phyloP scores from a whole-genome alignment of 1,140 invertebrate species.

The Drosophila takahashii region DNA sequence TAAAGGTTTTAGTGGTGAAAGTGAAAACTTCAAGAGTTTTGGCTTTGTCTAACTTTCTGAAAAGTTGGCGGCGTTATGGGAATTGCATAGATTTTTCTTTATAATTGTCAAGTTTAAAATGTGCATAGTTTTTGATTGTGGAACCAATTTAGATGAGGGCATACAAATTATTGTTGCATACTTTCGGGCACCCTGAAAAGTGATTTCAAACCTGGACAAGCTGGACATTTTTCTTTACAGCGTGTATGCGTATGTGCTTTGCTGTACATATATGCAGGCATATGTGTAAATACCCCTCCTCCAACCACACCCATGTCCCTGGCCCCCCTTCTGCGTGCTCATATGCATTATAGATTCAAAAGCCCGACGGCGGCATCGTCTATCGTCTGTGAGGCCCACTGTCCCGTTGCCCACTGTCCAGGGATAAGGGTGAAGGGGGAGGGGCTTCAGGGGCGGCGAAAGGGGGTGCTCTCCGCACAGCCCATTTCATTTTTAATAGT shows the following conservation, averaged over 20 bases:
- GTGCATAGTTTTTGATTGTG: not conserved
- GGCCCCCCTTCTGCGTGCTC: too few relatives aligned
- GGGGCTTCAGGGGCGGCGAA: slow-evolving; percentile 1
- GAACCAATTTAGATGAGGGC: not conserved
- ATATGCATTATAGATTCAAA: slow-evolving; percentile 47
- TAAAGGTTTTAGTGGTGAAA: slow-evolving; percentile 1
- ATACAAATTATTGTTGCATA: not conserved
- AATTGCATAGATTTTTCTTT: not conserved
- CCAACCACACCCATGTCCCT: not conserved
- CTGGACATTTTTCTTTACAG: not conserved
- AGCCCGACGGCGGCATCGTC: slow-evolving; percentile 14
- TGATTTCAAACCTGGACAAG: not conserved
- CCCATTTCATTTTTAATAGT: slow-evolving; percentile 79
- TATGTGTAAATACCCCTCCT: not conserved
- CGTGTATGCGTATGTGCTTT: slow-evolving; percentile 14
- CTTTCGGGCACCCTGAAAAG: not conserved
- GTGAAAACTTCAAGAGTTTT: not conserved
- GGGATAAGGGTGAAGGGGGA: not conserved
- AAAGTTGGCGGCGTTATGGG: not conserved
- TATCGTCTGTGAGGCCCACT: slow-evolving; percentile 20
- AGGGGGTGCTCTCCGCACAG: slow-evolving; percentile 27
- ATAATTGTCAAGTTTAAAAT: not conserved
- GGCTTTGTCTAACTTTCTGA: not conserved
- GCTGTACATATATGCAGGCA: not conserved
- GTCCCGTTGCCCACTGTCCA: slow-evolving; percentile 14